phyloP scores from a whole-genome alignment of 2,888 invertebrate genomes.

The Vandiemenella viatica region DNA sequence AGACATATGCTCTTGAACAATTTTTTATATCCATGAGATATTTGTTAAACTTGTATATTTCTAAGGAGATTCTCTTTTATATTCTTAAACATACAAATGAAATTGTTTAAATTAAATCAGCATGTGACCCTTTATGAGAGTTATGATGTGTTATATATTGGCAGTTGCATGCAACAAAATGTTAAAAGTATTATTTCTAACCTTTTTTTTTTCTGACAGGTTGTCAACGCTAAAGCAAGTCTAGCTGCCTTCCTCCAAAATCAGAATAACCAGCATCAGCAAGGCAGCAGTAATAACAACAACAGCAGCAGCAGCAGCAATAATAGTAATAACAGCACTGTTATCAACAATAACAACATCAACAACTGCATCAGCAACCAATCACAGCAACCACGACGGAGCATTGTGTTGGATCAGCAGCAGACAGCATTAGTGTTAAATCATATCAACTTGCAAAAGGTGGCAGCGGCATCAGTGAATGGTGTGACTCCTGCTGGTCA shows the following conservation, averaged over 20 bases:
- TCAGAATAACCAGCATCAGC: constrained; percentile 22
- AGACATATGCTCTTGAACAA: no score
- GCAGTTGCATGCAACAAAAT: no score
- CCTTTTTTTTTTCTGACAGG: constrained; percentile 19
- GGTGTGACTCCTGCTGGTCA: constrained; percentile 14
- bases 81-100: no score
- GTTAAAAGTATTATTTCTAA: neutral
- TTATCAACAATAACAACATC: constrained; percentile 18
- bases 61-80: no score
- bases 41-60: no score
- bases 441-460: constrained; percentile 16
- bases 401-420: constrained; percentile 15
- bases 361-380: constrained; percentile 1
- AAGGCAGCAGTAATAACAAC: constrained; percentile 16
- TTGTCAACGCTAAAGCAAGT: constrained; percentile 31
- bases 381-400: constrained; percentile 13
- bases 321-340: constrained; percentile 11
- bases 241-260: constrained; percentile 33
- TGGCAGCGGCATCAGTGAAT: constrained; percentile 3
- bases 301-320: constrained; percentile 9
- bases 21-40: no score
- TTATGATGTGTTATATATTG: no score
- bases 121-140: no score
- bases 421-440: constrained; percentile 17
- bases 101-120: no score